These are phyloP conservation scores for Antedon mediterranea DNA, from an alignment of 53 echinoderm and acorn worm species.

Conservation along the genomic window DNA sequence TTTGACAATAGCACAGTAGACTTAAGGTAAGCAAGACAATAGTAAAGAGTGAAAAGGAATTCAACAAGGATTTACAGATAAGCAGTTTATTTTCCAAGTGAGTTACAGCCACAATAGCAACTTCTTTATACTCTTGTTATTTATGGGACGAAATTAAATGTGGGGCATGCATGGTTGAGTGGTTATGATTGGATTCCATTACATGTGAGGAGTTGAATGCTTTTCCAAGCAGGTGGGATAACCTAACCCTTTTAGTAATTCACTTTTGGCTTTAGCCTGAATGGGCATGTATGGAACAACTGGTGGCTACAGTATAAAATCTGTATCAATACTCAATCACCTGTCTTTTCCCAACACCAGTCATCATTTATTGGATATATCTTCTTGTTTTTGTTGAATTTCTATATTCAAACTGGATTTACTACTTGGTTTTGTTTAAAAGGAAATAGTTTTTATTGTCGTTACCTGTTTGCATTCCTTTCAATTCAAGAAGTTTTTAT, in stretches of 20 bases:
- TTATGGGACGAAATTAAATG: neutral
- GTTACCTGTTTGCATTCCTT: neutral
- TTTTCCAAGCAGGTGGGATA: neutral
- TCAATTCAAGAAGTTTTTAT: too few species aligned
- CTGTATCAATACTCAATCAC: neutral
- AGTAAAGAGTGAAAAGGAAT: neutral
- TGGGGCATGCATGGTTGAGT: neutral
- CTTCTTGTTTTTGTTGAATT: neutral
- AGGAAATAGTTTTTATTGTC: neutral
- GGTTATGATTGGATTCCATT: neutral
- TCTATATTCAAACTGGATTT: neutral
- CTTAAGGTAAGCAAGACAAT: neutral
- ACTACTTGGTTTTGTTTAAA: neutral
- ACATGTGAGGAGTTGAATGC: neutral
- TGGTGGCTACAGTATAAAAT: neutral
- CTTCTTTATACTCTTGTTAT: neutral
- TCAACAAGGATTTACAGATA: neutral
- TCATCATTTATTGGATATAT: neutral
- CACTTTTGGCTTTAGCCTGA: neutral
- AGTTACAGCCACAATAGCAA: neutral
- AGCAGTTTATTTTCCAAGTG: neutral
- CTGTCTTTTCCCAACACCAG: neutral
- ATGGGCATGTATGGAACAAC: neutral
- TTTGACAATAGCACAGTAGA: neutral
- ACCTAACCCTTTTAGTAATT: neutral